Evolutionary conservation across 2,888 invertebrate species (phyloP).

Genomic region (Meliscaeva auricollis): DNA sequence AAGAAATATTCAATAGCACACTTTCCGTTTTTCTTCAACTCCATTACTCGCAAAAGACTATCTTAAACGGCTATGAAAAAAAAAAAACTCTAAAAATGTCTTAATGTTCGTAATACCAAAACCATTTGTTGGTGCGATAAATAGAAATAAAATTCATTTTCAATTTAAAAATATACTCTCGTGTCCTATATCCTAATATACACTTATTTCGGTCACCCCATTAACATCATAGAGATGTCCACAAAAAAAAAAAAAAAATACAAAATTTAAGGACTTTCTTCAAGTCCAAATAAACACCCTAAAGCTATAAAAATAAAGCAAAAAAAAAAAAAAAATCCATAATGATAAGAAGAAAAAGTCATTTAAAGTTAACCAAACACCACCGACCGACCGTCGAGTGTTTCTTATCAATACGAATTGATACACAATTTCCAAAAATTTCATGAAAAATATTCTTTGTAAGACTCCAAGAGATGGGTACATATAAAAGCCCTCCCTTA

Average conservation of each 20-base stretch:
- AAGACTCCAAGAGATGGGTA: background rate
- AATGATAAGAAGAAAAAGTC: constrained; percentile 63
- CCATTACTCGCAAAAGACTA: background rate
- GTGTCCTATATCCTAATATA: background rate
- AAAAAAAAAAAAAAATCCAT: background rate
- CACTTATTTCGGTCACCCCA: constrained; percentile 28
- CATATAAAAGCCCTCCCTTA: constrained; percentile 47
- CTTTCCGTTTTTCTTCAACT: constrained; percentile 4
- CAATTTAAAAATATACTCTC: background rate
- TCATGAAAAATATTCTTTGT: constrained; percentile 16
- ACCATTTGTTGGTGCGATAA: constrained; percentile 5
- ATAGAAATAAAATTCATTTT: constrained; percentile 19
- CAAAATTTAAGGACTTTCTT: constrained; percentile 31
- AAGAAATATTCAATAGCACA: background rate
- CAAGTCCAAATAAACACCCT: constrained; percentile 40
- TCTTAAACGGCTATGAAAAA: background rate
- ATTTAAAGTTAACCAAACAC: constrained; percentile 41
- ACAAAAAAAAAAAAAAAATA: too few relatives aligned
- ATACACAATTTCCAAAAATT: constrained; percentile 64
- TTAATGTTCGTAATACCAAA: background rate
- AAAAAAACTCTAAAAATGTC: background rate
- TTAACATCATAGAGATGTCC: constrained; percentile 18
- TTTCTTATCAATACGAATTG: constrained; percentile 72
- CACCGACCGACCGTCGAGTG: constrained; percentile 19
- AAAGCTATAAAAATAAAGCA: constrained; percentile 7